Conservation (phyloP, 2,888 invertebrate species). For the Caenorhabditis virilis region DNA sequence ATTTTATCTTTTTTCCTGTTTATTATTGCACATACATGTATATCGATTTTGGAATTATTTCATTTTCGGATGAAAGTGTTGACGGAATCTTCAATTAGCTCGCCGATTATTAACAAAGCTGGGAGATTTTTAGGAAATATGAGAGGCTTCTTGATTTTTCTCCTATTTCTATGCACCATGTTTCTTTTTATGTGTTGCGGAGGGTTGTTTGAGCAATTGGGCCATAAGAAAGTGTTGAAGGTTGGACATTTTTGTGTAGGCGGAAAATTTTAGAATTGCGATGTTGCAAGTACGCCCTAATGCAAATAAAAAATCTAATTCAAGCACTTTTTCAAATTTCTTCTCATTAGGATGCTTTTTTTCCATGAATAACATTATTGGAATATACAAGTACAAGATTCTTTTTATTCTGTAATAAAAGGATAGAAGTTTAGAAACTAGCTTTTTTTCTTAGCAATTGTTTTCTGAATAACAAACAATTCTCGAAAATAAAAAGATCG, state of each 20-base stretch:
- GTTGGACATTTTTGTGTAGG: not conserved
- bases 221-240: conserved; percentile 12
- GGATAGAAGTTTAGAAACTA: too few species aligned
- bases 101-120: not conserved
- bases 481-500: too few species aligned
- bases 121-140: not conserved
- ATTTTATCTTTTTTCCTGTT: conserved; percentile 18
- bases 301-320: too few species aligned
- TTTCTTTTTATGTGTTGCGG: conserved; percentile 7
- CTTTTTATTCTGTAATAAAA: too few species aligned
- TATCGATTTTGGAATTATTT: conserved; percentile 27
- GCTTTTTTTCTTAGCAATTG: too few species aligned
- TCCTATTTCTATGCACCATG: not conserved
- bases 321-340: too few species aligned
- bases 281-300: too few species aligned
- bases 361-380: too few species aligned
- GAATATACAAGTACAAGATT: too few species aligned
- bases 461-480: too few species aligned
- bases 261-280: not conserved
- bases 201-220: conserved; percentile 21
- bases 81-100: conserved; percentile 1
- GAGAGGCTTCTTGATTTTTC: conserved; percentile 2
- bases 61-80: conserved; percentile 27
- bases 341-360: too few species aligned
- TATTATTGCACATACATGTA: conserved; percentile 13